Evolutionary conservation across 2,888 invertebrate species (phyloP).

Genomic region (Leptothorax acervorum): DNA sequence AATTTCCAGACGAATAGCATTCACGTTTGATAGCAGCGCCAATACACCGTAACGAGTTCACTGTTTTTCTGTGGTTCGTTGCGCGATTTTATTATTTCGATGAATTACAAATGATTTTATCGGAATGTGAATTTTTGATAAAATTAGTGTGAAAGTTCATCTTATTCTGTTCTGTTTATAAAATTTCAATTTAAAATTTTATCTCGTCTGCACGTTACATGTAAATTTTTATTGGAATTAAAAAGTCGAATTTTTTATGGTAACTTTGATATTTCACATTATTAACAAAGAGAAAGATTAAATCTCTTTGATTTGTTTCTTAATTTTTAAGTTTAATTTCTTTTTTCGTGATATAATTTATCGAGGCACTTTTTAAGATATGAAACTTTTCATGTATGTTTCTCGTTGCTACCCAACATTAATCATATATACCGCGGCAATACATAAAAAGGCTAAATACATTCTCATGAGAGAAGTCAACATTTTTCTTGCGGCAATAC

Average conservation of each 20-base stretch:
- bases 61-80: constrained; percentile 20
- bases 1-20: constrained; percentile 56
- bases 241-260: neutral
- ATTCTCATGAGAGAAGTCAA: constrained; percentile 20
- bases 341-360: neutral
- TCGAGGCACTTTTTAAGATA: neutral
- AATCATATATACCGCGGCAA: constrained; percentile 4
- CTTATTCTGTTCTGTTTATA: neutral
- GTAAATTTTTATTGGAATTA: neutral
- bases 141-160: neutral
- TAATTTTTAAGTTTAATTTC: neutral
- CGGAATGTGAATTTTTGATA: neutral
- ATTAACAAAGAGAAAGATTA: neutral
- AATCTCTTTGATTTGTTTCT: neutral
- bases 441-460: constrained; percentile 16
- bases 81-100: constrained; percentile 40
- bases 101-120: constrained; percentile 36
- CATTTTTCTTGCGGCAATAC: constrained; percentile 30
- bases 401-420: neutral
- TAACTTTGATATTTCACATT: neutral
- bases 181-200: neutral
- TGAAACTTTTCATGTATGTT: neutral
- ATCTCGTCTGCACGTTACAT: neutral
- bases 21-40: constrained; percentile 33
- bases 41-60: constrained; percentile 33